These are phyloP conservation scores for Homarus americanus DNA, from an alignment of 1,140 invertebrate species.

Conservation along the genomic window DNA sequence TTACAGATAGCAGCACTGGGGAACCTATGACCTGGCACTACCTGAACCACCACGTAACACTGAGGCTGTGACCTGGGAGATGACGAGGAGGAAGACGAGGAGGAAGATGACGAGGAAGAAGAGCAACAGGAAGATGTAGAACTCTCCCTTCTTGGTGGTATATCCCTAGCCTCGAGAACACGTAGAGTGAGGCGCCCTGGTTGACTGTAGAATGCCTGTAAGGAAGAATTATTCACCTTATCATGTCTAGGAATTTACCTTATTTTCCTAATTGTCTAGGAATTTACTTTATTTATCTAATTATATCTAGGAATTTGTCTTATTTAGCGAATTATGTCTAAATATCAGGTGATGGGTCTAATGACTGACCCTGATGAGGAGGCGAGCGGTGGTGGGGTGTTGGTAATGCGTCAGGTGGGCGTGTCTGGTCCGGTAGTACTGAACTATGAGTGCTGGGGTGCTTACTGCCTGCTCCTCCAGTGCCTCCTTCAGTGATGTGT, in stretches of 20 bases:
- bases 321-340: too few species aligned
- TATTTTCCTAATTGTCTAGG: too few species aligned
- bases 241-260: too few species aligned
- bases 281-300: too few species aligned
- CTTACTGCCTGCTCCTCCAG: background rate
- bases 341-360: too few species aligned
- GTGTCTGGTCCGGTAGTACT: constrained; percentile 17
- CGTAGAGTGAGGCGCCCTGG: constrained; percentile 20
- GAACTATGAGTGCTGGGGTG: constrained; percentile 3
- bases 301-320: too few species aligned
- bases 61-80: background rate
- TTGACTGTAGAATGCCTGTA: constrained; percentile 29
- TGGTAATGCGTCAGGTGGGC: background rate
- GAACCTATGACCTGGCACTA: constrained; percentile 22
- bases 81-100: too few species aligned
- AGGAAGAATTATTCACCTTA: too few species aligned
- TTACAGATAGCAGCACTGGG: background rate
- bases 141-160: too few species aligned
- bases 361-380: constrained; percentile 47
- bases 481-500: constrained; percentile 21
- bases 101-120: too few species aligned
- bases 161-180: constrained; percentile 29
- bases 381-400: background rate
- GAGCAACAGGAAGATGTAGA: too few species aligned
- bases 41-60: constrained; percentile 24